Conservation (phyloP, 2,113 vertebrate species). For the Scartelaos histophorus region DNA sequence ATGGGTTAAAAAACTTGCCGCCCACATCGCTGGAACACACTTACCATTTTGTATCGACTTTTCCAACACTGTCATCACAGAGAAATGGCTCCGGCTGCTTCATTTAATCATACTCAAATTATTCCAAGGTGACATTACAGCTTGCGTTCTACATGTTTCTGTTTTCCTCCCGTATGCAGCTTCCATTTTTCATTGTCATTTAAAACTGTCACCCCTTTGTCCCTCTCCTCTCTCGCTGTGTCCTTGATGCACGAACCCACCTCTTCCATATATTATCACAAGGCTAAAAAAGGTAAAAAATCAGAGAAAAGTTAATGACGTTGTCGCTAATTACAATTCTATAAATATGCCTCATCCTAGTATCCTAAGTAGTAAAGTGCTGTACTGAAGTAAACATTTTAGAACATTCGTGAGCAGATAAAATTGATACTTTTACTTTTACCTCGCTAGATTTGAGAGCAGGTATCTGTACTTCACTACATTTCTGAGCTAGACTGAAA, state of each 20-base stretch:
- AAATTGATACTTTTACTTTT: too few relatives aligned
- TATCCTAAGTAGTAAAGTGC: constrained; percentile 32
- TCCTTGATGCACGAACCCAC: constrained; percentile 65
- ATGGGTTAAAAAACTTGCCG: constrained; percentile 6
- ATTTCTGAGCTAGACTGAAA: too few relatives aligned
- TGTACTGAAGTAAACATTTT: constrained; percentile 53
- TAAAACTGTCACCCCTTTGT: constrained; percentile 68
- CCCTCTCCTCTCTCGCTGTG: constrained; percentile 42
- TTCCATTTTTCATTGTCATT: constrained; percentile 76
- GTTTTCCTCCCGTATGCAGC: constrained; percentile 20
- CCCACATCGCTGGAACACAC: constrained; percentile 24
- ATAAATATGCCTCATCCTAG: constrained; percentile 81
- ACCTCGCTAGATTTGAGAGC: too few relatives aligned
- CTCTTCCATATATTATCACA: constrained; percentile 58
- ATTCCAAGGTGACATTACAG: constrained; percentile 78
- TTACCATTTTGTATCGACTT: constrained; percentile 37
- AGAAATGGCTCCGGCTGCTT: constrained; percentile 40
- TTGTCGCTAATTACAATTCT: constrained; percentile 87
- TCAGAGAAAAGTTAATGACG: constrained; percentile 78
- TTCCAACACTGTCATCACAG: constrained; percentile 55
- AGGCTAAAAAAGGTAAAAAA: constrained; percentile 22
- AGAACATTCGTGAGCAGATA: too few relatives aligned
- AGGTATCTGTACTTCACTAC: too few relatives aligned
- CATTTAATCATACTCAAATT: constrained; percentile 67
- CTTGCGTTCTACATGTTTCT: constrained; percentile 58